Evolutionary conservation across 2,888 invertebrate species (phyloP).

Genomic region (Abscondita cerata): DNA sequence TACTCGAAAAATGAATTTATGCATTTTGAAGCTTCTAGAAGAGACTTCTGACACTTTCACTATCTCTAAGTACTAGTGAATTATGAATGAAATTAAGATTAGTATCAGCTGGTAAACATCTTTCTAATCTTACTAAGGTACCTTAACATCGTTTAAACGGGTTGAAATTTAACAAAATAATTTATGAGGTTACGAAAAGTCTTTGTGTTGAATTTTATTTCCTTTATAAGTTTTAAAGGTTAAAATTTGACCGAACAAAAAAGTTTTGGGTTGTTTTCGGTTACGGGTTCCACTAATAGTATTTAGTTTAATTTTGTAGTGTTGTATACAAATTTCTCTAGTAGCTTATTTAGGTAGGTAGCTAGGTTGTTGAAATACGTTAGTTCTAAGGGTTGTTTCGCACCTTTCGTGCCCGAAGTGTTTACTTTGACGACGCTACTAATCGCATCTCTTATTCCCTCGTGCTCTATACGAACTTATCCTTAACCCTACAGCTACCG

Average conservation of each 20-base stretch:
- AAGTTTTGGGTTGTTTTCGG: no score
- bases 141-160: no score
- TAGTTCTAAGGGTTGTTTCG: constrained; percentile 30
- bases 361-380: constrained; percentile 25
- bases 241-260: no score
- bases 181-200: no score
- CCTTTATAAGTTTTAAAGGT: no score
- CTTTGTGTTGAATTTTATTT: no score
- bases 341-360: constrained; percentile 29
- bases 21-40: no score
- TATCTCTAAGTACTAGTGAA: no score
- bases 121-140: not conserved
- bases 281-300: not conserved
- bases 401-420: constrained; percentile 27
- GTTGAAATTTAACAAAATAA: no score
- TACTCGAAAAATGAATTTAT: no score
- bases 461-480: constrained; percentile 23
- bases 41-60: no score
- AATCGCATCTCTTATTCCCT: constrained; percentile 28
- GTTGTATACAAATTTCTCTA: constrained; percentile 31
- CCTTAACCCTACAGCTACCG: constrained; percentile 20
- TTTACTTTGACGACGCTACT: constrained; percentile 31
- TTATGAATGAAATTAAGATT: not conserved
- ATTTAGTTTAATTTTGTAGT: constrained; percentile 22
- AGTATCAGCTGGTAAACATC: constrained; percentile 6